These are phyloP conservation scores for Acromyrmex charruanus DNA, from an alignment of 1,140 invertebrate genomes.

Conservation along the genomic window DNA sequence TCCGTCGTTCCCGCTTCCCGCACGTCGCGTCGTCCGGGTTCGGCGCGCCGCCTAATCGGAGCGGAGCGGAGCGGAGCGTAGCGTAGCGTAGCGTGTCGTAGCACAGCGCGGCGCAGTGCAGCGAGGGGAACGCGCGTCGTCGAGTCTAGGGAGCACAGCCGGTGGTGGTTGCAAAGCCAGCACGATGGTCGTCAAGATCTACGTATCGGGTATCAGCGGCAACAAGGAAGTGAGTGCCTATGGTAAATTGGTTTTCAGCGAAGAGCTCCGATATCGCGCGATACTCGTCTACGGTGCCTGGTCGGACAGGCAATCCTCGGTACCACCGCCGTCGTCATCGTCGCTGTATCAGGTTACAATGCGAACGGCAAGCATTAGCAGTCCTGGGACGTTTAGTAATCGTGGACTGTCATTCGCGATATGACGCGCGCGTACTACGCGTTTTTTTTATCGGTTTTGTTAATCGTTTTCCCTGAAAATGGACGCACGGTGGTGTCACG, in stretches of 20 bases:
- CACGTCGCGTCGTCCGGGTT: not conserved
- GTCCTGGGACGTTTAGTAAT: not conserved
- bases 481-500: conserved; percentile 1
- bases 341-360: conserved; percentile 66
- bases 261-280: not conserved
- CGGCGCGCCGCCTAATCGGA: conserved; percentile 44
- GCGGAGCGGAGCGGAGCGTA: conserved; percentile 8
- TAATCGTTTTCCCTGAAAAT: not conserved
- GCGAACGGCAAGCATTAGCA: conserved; percentile 12
- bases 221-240: conserved; percentile 93
- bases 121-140: conserved; percentile 34
- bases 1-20: not conserved
- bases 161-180: conserved; percentile 66
- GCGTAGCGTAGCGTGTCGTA: not conserved
- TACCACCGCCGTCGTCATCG: not conserved
- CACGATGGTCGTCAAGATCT: conserved; percentile 95
- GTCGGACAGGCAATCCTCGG: no score
- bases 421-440: not conserved
- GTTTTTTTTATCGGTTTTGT: not conserved
- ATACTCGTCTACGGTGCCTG: not conserved
- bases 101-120: conserved; percentile 30
- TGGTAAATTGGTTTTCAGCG: not conserved
- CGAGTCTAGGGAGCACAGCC: conserved; percentile 25
- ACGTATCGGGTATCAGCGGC: conserved; percentile 95
- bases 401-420: conserved; percentile 47